Evolutionary conservation across 2,888 invertebrate genomes (phyloP).

Genomic region (Poecilobothrus nobilitatus): DNA sequence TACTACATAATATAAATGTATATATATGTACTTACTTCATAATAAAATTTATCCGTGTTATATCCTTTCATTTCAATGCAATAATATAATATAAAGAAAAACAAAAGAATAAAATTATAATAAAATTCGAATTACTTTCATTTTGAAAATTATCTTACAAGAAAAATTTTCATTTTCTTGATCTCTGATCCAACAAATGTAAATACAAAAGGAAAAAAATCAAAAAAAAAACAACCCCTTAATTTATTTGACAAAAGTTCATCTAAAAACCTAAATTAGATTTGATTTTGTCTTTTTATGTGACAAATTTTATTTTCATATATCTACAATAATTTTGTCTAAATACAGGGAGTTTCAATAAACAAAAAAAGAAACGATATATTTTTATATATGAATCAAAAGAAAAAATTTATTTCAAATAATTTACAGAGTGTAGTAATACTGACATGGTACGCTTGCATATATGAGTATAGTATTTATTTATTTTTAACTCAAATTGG

Average conservation of each 20-base stretch:
- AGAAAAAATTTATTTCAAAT: too few relatives aligned
- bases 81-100: constrained; percentile 18
- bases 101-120: constrained; percentile 15
- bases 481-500: too few relatives aligned
- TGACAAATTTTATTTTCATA: constrained; percentile 12
- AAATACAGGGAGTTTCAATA: too few relatives aligned
- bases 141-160: too few relatives aligned
- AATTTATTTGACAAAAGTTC: not conserved
- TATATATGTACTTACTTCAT: not conserved
- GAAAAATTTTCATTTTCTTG: not conserved
- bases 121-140: not conserved
- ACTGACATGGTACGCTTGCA: too few relatives aligned
- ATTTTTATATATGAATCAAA: too few relatives aligned
- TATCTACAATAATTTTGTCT: not conserved
- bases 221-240: too few relatives aligned
- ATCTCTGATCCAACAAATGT: constrained; percentile 9
- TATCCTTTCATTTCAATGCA: not conserved
- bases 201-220: not conserved
- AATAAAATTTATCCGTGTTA: not conserved
- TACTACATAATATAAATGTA: not conserved
- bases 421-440: too few relatives aligned
- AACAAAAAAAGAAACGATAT: too few relatives aligned
- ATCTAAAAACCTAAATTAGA: not conserved
- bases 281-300: constrained; percentile 8
- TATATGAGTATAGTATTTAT: too few relatives aligned